Evolutionary conservation across 2,888 invertebrate species (phyloP).

Genomic region (Drosophila atroscutellata): DNA sequence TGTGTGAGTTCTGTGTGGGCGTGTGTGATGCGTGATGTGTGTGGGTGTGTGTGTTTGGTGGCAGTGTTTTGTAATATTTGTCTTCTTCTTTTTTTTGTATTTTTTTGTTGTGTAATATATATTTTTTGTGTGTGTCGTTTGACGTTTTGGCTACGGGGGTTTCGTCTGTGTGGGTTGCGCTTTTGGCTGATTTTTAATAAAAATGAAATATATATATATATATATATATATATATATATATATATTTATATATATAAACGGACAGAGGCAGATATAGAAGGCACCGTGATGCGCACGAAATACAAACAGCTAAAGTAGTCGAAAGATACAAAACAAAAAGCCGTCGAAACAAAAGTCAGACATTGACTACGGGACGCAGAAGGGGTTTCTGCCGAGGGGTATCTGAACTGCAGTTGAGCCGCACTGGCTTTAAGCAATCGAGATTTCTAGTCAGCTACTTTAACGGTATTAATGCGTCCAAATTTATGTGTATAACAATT

Average conservation of each 20-base stretch:
- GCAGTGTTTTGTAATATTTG: slow-evolving; percentile 58
- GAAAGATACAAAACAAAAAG: slow-evolving; percentile 46
- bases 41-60: slow-evolving; percentile 25
- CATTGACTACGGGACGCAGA: slow-evolving; percentile 22
- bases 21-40: not conserved
- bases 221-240: slow-evolving; percentile 2
- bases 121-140: slow-evolving; percentile 49
- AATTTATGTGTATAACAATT: no score
- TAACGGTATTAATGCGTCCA: not conserved
- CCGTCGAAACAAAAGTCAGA: slow-evolving; percentile 57
- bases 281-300: slow-evolving; percentile 25
- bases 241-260: slow-evolving; percentile 5
- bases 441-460: slow-evolving; percentile 7
- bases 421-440: slow-evolving; percentile 26
- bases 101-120: slow-evolving; percentile 25
- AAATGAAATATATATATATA: slow-evolving; percentile 55
- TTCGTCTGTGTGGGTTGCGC: slow-evolving; percentile 46
- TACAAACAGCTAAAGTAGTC: slow-evolving; percentile 54
- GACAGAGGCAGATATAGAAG: slow-evolving; percentile 3
- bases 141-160: slow-evolving; percentile 55
- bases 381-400: not conserved
- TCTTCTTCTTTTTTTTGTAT: slow-evolving; percentile 12
- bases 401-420: not conserved
- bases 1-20: not conserved
- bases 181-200: slow-evolving; percentile 67